These are phyloP conservation scores for Leucoraja ocellata DNA, from an alignment of 2,797 vertebrate genomes.

Conservation along the genomic window DNA sequence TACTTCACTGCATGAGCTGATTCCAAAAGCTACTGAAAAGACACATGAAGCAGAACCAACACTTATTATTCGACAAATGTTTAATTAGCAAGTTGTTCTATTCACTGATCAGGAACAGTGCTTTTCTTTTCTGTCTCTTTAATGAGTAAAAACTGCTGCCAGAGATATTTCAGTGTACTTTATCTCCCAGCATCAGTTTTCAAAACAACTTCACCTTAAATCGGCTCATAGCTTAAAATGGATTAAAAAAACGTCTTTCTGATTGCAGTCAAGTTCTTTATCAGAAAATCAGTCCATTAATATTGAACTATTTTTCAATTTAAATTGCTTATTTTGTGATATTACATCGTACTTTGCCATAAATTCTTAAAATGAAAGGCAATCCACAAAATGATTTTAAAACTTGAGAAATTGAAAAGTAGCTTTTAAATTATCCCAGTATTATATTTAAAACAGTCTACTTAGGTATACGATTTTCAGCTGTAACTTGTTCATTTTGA, in stretches of 20 bases:
- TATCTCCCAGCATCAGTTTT: not conserved
- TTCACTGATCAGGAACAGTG: conserved; percentile 29
- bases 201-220: not conserved
- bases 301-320: not conserved
- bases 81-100: conserved; percentile 30
- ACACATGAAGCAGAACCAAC: conserved; percentile 5
- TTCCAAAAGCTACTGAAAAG: conserved; percentile 11
- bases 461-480: not conserved
- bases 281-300: not conserved
- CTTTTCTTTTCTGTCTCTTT: not conserved
- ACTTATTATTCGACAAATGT: conserved; percentile 1
- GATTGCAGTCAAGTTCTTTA: not conserved
- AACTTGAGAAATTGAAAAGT: not conserved
- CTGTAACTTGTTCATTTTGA: not conserved
- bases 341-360: too few relatives aligned
- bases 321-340: not conserved
- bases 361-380: not conserved
- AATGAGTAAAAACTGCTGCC: not conserved
- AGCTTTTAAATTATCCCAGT: not conserved
- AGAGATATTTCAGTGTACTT: not conserved
- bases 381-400: not conserved
- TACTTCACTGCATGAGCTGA: conserved; percentile 17
- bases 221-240: not conserved
- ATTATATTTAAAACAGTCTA: not conserved
- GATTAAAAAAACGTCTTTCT: not conserved